Evolutionary conservation across 1,140 invertebrate genomes (phyloP).

Genomic region (Pissodes strobi): DNA sequence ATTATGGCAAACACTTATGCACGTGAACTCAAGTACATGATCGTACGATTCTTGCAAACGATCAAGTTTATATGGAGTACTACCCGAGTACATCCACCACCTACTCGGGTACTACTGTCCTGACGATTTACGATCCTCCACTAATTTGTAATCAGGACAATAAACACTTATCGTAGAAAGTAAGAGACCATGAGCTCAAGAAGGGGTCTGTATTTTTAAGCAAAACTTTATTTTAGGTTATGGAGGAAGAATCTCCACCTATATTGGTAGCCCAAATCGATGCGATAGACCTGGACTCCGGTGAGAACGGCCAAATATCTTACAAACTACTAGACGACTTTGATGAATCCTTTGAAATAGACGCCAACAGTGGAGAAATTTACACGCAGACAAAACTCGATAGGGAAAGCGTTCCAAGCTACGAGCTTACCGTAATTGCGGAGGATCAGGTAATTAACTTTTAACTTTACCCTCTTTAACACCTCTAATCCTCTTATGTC

Average conservation of each 20-base stretch:
- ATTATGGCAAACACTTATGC: too few relatives aligned
- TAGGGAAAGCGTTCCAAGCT: slow-evolving; percentile 82
- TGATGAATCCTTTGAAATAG: slow-evolving; percentile 79
- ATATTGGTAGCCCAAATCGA: slow-evolving; percentile 75
- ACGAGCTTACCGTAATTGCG: slow-evolving; percentile 73
- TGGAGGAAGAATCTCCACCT: slow-evolving; percentile 85
- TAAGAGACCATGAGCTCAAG: too few relatives aligned
- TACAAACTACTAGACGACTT: slow-evolving; percentile 79
- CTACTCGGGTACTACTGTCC: too few relatives aligned
- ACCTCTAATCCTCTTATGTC: too few relatives aligned
- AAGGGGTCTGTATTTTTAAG: too few relatives aligned
- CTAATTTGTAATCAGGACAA: too few relatives aligned
- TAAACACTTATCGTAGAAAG: too few relatives aligned
- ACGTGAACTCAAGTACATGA: too few relatives aligned
- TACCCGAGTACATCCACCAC: too few relatives aligned
- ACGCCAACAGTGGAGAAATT: slow-evolving; percentile 81
- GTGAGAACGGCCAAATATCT: slow-evolving; percentile 80
- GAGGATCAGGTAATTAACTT: slow-evolving; percentile 21
- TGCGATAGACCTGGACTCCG: slow-evolving; percentile 86
- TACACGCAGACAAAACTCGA: slow-evolving; percentile 90
- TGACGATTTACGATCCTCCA: too few relatives aligned
- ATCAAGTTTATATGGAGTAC: too few relatives aligned
- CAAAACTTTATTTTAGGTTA: slow-evolving; percentile 56
- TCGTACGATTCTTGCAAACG: too few relatives aligned
- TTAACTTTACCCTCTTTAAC: not conserved